Evolutionary conservation across 2,888 invertebrate genomes (phyloP).

Genomic region (Fissipunctia ypsillon): DNA sequence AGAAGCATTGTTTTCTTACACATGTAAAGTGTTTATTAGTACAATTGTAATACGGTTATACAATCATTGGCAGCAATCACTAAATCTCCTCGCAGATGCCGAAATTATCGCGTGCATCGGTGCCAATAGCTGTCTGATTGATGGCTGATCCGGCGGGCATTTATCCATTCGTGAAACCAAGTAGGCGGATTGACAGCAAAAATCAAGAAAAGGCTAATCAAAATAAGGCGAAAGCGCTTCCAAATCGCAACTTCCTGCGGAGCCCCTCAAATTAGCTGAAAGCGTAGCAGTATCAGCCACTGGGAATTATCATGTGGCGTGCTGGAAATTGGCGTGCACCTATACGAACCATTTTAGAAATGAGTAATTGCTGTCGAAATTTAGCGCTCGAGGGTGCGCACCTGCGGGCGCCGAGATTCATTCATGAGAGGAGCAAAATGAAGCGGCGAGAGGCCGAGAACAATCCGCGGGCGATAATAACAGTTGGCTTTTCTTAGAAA

Average conservation of each 20-base stretch:
- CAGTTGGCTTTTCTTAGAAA: conserved; percentile 89
- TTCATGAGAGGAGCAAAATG: conserved; percentile 85
- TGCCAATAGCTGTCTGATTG: conserved; percentile 87
- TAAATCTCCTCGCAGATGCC: conserved; percentile 81
- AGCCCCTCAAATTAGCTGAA: conserved; percentile 79
- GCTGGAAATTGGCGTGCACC: conserved; percentile 84
- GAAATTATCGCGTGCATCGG: conserved; percentile 84
- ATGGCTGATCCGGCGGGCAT: conserved; percentile 77
- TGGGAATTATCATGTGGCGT: conserved; percentile 87
- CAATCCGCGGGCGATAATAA: conserved; percentile 88
- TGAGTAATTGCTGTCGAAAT: conserved; percentile 84
- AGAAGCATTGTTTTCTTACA: conserved; percentile 38
- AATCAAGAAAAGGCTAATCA: conserved; percentile 74
- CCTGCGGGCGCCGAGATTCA: conserved; percentile 87
- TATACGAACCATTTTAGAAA: conserved; percentile 80
- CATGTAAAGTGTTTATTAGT: conserved; percentile 69
- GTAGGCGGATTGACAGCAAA: conserved; percentile 75
- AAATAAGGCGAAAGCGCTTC: conserved; percentile 79
- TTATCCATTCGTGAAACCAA: conserved; percentile 73
- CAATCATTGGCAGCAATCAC: conserved; percentile 85
- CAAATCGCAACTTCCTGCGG: conserved; percentile 85
- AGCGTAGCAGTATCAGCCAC: conserved; percentile 82
- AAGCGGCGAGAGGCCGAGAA: conserved; percentile 85
- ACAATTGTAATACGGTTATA: conserved; percentile 80
- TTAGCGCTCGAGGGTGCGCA: conserved; percentile 84